These are phyloP conservation scores for Aplochiton taeniatus DNA, from an alignment of 2,797 vertebrate genomes.

Conservation along the genomic window DNA sequence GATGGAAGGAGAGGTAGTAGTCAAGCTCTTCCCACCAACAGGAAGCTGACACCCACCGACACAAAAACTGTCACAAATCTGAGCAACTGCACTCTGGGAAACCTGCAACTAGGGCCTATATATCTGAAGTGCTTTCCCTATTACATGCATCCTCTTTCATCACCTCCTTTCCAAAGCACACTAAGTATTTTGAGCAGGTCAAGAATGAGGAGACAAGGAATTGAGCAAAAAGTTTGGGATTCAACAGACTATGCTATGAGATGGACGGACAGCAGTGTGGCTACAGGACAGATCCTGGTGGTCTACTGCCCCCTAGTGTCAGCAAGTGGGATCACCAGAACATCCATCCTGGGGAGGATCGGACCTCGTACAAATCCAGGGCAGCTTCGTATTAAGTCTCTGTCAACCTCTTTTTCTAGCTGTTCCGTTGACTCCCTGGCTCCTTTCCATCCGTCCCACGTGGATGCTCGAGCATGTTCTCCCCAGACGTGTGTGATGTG, in stretches of 20 bases:
- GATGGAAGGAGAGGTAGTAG: background rate
- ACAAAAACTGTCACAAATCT: no score
- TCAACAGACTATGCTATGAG: background rate
- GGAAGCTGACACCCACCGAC: background rate
- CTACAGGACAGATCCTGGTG: slow-evolving; percentile 22
- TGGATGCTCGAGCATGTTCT: slow-evolving; percentile 15
- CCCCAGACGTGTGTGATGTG: slow-evolving; percentile 4
- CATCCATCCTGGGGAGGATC: background rate
- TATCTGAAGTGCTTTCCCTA: background rate
- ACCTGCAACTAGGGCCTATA: background rate
- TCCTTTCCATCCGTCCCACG: background rate
- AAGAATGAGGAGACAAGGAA: background rate
- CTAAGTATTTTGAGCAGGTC: background rate
- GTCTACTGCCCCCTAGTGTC: slow-evolving; percentile 61
- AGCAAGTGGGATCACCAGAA: slow-evolving; percentile 15
- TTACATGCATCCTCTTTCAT: background rate
- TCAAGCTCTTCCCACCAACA: background rate
- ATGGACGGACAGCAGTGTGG: background rate
- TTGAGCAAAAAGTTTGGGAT: background rate
- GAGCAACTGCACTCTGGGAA: background rate
- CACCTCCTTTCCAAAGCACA: background rate
- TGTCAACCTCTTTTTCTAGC: background rate
- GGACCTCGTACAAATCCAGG: no score
- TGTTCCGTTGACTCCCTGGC: background rate
- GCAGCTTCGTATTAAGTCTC: no score